These are phyloP conservation scores for Raja brachyura DNA, from an alignment of 2,113 vertebrate species.

Conservation along the genomic window DNA sequence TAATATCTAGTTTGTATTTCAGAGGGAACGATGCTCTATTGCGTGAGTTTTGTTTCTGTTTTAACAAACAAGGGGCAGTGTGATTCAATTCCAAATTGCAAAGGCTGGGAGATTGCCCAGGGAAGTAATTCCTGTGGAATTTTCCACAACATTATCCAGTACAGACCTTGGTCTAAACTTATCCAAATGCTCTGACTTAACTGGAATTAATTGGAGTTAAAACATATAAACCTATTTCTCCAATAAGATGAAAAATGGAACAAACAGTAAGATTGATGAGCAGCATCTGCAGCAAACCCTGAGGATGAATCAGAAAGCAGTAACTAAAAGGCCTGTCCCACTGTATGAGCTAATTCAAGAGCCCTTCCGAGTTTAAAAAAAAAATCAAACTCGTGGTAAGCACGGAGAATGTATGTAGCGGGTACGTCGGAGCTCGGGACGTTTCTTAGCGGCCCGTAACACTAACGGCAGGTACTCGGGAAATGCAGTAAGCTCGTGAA, in stretches of 20 bases:
- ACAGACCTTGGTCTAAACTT: not conserved
- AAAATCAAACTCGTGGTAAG: no score
- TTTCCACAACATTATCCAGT: not conserved
- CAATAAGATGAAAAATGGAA: not conserved
- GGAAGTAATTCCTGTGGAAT: not conserved
- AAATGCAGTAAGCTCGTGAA: no score
- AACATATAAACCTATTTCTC: not conserved
- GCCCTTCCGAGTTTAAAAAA: no score
- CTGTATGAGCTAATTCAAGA: no score
- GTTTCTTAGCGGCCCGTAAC: no score
- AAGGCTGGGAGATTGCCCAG: not conserved
- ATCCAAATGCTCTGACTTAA: not conserved
- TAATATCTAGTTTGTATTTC: not conserved
- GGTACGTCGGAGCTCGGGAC: no score
- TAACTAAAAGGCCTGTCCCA: no score
- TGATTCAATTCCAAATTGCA: not conserved
- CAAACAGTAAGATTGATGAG: not conserved
- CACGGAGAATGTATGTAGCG: no score
- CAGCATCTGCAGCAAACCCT: not conserved
- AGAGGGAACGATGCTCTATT: not conserved
- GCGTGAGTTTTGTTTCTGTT: not conserved
- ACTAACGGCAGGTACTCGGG: no score
- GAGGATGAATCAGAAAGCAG: not conserved
- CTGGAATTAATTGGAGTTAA: not conserved
- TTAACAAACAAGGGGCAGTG: not conserved